Conservation (phyloP, 23 tunicate genomes). For the Clavelina lepadiformis region DNA sequence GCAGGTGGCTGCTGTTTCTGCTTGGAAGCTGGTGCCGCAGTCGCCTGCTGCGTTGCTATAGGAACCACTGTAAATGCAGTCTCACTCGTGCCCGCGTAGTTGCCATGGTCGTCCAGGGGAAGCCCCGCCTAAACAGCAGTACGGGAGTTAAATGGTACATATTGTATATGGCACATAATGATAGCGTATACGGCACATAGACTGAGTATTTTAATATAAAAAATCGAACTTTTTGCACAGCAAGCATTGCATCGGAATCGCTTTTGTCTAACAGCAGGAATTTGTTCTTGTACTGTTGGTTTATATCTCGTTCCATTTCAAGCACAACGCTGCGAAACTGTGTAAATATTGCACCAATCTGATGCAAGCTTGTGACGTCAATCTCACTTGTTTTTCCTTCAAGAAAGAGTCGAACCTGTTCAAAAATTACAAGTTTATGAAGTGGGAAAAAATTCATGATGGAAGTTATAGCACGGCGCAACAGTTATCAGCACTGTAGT, state of each 20-base stretch:
- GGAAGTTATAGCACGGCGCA: too few species aligned
- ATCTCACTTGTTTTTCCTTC: constrained; percentile 85
- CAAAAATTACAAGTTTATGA: neutral
- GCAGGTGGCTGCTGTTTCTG: constrained; percentile 9
- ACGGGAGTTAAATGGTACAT: neutral
- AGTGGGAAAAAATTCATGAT: too few species aligned
- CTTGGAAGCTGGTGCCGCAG: constrained; percentile 9
- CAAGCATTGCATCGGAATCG: constrained; percentile 60
- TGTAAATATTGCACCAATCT: constrained; percentile 57
- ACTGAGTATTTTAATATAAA: too few species aligned
- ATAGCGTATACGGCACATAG: too few species aligned
- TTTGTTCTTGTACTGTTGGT: constrained; percentile 35
- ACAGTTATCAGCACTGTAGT: too few species aligned
- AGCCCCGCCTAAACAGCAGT: constrained; percentile 45
- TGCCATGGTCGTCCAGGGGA: constrained; percentile 75
- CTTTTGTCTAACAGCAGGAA: constrained; percentile 67
- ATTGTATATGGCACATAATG: too few species aligned
- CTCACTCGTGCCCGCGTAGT: constrained; percentile 31
- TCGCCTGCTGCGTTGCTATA: constrained; percentile 2
- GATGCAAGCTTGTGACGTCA: constrained; percentile 59
- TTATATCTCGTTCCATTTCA: constrained; percentile 72
- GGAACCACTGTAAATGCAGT: neutral
- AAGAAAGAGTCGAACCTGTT: constrained; percentile 63
- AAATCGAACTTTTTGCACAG: constrained; percentile 73
- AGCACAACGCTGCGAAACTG: constrained; percentile 74